phyloP scores from a whole-genome alignment of 92 coral and sea anemone species.

The Anthopleura xanthogrammica region DNA sequence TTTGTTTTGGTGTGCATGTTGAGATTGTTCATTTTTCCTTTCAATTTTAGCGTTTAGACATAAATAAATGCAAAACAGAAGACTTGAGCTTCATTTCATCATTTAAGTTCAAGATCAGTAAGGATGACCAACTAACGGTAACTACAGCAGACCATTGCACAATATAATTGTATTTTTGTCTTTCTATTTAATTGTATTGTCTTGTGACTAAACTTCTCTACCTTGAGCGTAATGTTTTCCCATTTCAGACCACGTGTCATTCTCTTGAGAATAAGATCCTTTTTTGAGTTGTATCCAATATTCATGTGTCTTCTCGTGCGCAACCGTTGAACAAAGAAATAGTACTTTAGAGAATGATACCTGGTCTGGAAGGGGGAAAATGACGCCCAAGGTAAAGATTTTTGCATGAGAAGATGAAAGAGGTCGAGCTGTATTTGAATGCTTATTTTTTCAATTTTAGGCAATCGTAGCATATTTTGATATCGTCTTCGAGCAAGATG shows the following conservation, averaged over 20 bases:
- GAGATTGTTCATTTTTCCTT: neutral
- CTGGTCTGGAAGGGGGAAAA: too few species aligned
- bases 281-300: too few species aligned
- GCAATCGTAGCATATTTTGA: constrained; percentile 89
- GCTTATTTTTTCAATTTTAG: constrained; percentile 37
- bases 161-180: neutral
- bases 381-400: too few species aligned
- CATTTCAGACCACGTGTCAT: too few species aligned
- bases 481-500: constrained; percentile 76
- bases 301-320: too few species aligned
- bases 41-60: constrained; percentile 60
- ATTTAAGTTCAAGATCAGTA: constrained; percentile 61
- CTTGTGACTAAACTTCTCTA: too few species aligned
- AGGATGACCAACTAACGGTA: constrained; percentile 75
- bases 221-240: neutral
- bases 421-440: neutral
- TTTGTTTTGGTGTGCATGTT: too few species aligned
- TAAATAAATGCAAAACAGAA: constrained; percentile 54
- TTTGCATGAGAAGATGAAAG: neutral
- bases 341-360: too few species aligned
- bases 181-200: too few species aligned
- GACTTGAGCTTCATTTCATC: constrained; percentile 81
- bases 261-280: too few species aligned
- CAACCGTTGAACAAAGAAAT: too few species aligned
- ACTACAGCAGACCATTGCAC: neutral